Conservation (phyloP, 2,888 invertebrate species). For the Epistrophe grossulariae region DNA sequence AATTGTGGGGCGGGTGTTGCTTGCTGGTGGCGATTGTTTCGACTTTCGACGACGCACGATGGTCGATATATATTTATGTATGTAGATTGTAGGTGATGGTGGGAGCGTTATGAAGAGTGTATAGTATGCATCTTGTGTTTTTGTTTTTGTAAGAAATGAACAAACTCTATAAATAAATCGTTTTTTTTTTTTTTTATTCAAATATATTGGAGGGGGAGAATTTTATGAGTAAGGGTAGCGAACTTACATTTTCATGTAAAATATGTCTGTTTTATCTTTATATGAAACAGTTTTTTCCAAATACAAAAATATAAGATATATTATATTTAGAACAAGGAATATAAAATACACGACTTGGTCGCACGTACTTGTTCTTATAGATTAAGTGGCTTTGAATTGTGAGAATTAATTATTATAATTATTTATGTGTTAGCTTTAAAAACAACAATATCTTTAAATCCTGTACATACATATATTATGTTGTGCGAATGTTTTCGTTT, state of each 20-base stretch:
- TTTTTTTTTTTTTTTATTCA: conserved; percentile 20
- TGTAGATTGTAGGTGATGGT: conserved; percentile 10
- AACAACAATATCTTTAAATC: no score
- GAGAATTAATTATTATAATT: no score
- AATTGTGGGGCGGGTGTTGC: conserved; percentile 73
- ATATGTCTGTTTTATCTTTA: conserved; percentile 31
- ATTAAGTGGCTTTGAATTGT: background rate
- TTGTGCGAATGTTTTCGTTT: no score
- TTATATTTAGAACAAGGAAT: background rate
- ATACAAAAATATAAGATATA: conserved; percentile 8
- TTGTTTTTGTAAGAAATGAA: conserved; percentile 48
- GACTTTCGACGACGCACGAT: conserved; percentile 36
- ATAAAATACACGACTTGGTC: background rate
- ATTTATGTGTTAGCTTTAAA: no score
- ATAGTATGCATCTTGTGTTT: conserved; percentile 59
- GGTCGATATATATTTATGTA: conserved; percentile 35
- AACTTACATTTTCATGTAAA: conserved; percentile 57
- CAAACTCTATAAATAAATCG: conserved; percentile 69
- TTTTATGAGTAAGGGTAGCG: conserved; percentile 62
- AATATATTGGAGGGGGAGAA: conserved; percentile 37
- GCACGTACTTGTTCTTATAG: background rate
- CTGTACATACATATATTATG: no score
- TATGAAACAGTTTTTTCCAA: conserved; percentile 17
- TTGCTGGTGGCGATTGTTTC: conserved; percentile 66
- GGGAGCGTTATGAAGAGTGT: conserved; percentile 52